Base-by-base conservation (phyloP, 2,797 vertebrate species). In the Pitangus sulphuratus region DNA sequence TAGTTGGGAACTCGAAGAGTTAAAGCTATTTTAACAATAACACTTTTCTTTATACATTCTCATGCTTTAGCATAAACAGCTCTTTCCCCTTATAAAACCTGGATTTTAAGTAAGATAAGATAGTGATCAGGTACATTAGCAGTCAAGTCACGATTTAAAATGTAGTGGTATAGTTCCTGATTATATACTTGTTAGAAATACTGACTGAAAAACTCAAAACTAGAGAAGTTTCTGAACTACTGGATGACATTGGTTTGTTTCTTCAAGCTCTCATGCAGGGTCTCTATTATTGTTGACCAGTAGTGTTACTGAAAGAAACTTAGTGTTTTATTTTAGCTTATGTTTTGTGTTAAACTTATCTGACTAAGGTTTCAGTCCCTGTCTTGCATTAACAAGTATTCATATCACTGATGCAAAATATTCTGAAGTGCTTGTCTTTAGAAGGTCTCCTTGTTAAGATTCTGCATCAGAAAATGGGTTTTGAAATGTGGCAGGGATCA, bases 61-160 rank as follows among this genome's bases (percentile, higher is more conserved):
- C 11, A 13, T 57, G 8, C 14, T 54, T 80, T 76, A 85, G 33
- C 56, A 53, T 79, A 76, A 82, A 70, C 8, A 62, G 16, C 37
- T 66, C 16, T 85, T 81, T 57, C 9, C 28, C 2, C 44, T 65
- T 75, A 33, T 25, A 87, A 33, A 85, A 71, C 45, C 11, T 86
- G 44, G 61, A 69, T 94, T 76, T 91, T 82, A 89, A 86, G 84
- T 71, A 88, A 97, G 92, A 96, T 97, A 96, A 97, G 97, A 95
- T 94, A 94, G 66, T 1, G 22, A 96, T 94, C 93, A 86, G 76
- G 22, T 84, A 45, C 62, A 79, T 97, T 97, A 96, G 88, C 85
- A 97, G 97, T 97, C 95, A 92, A 89, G 92, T 96, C 95, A 93
- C 40, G 26, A 70, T 95, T 87, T 72, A 91, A 96, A 97, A 92